Evolutionary conservation across 2,888 invertebrate species (phyloP), one percentile per base, ranked within the genome.

Genomic region (Onthophagus sagittarius): DNA sequence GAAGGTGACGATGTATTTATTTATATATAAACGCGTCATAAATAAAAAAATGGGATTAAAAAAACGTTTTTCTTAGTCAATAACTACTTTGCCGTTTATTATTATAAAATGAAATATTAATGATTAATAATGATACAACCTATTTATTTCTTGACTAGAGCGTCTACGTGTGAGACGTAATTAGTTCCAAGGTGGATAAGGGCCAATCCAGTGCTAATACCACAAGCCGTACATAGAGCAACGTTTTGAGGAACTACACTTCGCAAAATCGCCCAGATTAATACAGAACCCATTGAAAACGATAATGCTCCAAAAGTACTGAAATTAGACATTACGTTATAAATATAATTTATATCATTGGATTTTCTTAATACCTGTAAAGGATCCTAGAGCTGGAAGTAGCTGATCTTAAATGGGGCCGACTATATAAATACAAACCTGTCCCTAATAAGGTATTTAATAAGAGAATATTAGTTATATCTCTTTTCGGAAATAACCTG

Each of bases 261-360:
- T 82, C 95, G 91, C 63, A 94, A 86, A 62, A 97, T 91, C 6
- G 97, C 97, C 94, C 96, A 96, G 76, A 93, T 86, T 73, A 97
- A 88, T 69, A 97, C 93, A 0, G 96, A 96, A 11, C 97, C 97
- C 82, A 97, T 90, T 77, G 95, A 95, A 88, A 97, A 94, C 15
- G 97, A 88, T 7, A 94, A 88, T 65, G 95, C 92, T 71, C 94
- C 94, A 74, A 93, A 87, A 63, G 85, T 84, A 84, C 89, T 89
- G 80, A 73, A 84, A 85, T 76, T 74, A 63, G 13, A 14, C 31
- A 33, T 0, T 9, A 67, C 9, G 15, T 13, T 72, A 53, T 9
- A 63, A 62, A 64, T 15, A 11, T 15, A 14, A 13, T 33, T 23
- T 13, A 23, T 53, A 14, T 70, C 39, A 14, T 13, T 15, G 5